A percentile compares a stretch with the other conserved stretches of the same genome.
Evolutionary conservation across 2,113 vertebrate genomes (phyloP).

Genomic region (Gorsachius goisagi): DNA sequence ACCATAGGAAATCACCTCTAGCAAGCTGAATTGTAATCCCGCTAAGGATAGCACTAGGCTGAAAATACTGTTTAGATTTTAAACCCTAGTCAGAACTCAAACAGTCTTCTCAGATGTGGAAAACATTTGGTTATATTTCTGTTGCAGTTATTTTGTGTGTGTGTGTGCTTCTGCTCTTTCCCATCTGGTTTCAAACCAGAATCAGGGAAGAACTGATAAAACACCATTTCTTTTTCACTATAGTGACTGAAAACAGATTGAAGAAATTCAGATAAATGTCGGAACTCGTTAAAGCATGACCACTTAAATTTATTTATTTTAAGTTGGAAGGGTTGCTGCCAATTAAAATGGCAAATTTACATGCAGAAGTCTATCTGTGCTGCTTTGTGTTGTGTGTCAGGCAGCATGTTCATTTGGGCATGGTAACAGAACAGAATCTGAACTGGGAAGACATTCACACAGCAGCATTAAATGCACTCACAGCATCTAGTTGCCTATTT

Average conservation of each 20-base stretch:
- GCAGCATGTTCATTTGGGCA: slow-evolving; percentile 1
- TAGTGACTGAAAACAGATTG: slow-evolving; percentile 64
- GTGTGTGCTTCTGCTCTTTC: slow-evolving; percentile 48
- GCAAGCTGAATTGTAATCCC: slow-evolving; percentile 50
- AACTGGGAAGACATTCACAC: neutral
- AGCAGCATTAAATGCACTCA: neutral
- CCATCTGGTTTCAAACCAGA: slow-evolving; percentile 61
- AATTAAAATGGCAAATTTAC: slow-evolving; percentile 54
- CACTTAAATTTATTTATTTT: slow-evolving; percentile 57
- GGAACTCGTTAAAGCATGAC: slow-evolving; percentile 47
- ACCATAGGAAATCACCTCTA: slow-evolving; percentile 22
- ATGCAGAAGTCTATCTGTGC: neutral
- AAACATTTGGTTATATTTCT: slow-evolving; percentile 69
- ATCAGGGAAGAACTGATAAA: slow-evolving; percentile 41
- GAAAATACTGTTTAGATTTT: slow-evolving; percentile 52
- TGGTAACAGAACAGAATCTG: neutral
- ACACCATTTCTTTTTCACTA: slow-evolving; percentile 52
- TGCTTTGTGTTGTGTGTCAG: neutral
- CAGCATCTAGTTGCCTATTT: neutral
- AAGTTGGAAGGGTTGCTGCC: slow-evolving; percentile 9
- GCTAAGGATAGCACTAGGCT: slow-evolving; percentile 31
- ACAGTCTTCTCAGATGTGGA: slow-evolving; percentile 26
- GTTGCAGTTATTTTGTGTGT: slow-evolving; percentile 45
- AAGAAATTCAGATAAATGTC: slow-evolving; percentile 58
- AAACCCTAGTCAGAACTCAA: slow-evolving; percentile 6